phyloP scores from a whole-genome alignment of 2,113 vertebrate species.

The Macquaria ambigua region DNA sequence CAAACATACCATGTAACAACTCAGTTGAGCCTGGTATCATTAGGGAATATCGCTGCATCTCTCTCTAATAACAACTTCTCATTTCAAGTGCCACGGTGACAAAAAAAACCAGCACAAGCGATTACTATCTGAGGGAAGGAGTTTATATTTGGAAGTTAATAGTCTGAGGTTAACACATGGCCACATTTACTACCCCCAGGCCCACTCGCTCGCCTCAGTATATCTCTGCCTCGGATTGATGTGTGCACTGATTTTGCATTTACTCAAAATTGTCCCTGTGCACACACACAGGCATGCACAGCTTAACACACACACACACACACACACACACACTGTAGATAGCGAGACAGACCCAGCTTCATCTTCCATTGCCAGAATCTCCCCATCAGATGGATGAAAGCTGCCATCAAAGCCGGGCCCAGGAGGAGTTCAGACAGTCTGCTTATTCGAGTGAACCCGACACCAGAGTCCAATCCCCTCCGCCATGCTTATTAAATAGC shows the following conservation, averaged over 20 bases:
- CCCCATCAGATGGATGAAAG: constrained; percentile 81
- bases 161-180: constrained; percentile 72
- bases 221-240: constrained; percentile 71
- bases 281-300: constrained; percentile 15
- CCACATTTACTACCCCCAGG: constrained; percentile 45
- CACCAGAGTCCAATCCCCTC: constrained; percentile 80
- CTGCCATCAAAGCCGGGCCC: constrained; percentile 81
- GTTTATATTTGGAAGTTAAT: constrained; percentile 75
- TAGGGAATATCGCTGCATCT: constrained; percentile 36
- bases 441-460: constrained; percentile 78
- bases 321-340: constrained; percentile 44
- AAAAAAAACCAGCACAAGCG: constrained; percentile 38
- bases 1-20: constrained; percentile 14
- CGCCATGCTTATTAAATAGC: constrained; percentile 81
- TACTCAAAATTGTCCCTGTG: constrained; percentile 50
- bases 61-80: constrained; percentile 47
- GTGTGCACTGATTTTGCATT: constrained; percentile 72
- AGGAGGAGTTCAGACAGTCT: constrained; percentile 78
- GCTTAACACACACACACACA: constrained; percentile 34
- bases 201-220: constrained; percentile 28
- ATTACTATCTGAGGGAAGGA: constrained; percentile 64
- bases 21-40: constrained; percentile 41
- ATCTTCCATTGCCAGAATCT: constrained; percentile 73
- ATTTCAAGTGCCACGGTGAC: constrained; percentile 44
- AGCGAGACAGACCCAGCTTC: constrained; percentile 43